These are phyloP conservation scores for Cheilosia variabilis DNA, from an alignment of 2,888 invertebrate species.

Conservation along the genomic window DNA sequence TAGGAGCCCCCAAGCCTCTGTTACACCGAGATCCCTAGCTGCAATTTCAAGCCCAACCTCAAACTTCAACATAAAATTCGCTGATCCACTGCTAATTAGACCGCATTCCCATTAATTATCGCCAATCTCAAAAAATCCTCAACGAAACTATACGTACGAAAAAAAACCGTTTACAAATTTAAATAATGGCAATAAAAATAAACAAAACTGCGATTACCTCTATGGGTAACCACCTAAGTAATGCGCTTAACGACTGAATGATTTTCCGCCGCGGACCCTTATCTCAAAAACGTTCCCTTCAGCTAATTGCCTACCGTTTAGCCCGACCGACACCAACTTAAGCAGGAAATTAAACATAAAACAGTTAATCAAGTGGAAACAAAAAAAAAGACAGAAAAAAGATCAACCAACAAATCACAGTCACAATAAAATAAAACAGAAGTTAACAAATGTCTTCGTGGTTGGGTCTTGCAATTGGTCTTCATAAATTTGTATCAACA, in stretches of 20 bases:
- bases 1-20: too few relatives aligned
- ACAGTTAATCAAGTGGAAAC: conserved; percentile 22
- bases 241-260: conserved; percentile 33
- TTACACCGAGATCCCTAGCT: too few relatives aligned
- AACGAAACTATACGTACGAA: too few relatives aligned
- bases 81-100: too few relatives aligned
- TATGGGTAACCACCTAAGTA: not conserved
- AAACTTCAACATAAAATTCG: too few relatives aligned
- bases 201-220: not conserved
- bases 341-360: conserved; percentile 45
- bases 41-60: too few relatives aligned
- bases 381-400: not conserved
- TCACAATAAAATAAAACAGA: conserved; percentile 51
- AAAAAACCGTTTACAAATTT: too few relatives aligned
- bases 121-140: too few relatives aligned
- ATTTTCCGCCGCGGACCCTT: not conserved
- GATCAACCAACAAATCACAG: conserved; percentile 39
- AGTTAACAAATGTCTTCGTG: conserved; percentile 59
- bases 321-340: conserved; percentile 1
- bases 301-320: conserved; percentile 52
- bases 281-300: conserved; percentile 33
- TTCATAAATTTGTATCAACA: conserved; percentile 61
- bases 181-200: not conserved
- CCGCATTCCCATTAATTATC: too few relatives aligned
- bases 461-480: conserved; percentile 49